phyloP scores from a whole-genome alignment of 2,888 invertebrate species.

The Gonocerus acuteangulatus region DNA sequence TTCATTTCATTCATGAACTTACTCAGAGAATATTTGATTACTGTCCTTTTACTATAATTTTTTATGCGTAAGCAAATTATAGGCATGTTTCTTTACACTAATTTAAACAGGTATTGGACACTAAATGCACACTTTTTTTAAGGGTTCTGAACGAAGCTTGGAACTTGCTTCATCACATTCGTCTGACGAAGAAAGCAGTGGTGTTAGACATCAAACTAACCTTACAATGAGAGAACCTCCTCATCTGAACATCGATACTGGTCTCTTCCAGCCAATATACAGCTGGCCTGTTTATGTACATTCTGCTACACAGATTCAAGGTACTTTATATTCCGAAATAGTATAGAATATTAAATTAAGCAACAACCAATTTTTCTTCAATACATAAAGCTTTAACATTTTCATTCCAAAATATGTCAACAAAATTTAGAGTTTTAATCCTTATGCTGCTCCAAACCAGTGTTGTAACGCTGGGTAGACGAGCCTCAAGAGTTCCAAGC shows the following conservation, averaged over 20 bases:
- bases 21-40: neutral
- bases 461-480: no score
- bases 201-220: conserved; percentile 28
- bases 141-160: conserved; percentile 58
- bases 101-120: no score
- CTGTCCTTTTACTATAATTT: neutral
- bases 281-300: conserved; percentile 53
- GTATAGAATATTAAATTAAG: no score
- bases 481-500: no score
- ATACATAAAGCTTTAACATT: conserved; percentile 40
- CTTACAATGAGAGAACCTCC: conserved; percentile 44
- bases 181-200: conserved; percentile 59
- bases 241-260: conserved; percentile 55
- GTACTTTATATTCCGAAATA: no score
- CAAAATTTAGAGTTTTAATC: no score
- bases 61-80: neutral
- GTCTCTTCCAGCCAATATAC: conserved; percentile 58
- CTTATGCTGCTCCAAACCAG: no score
- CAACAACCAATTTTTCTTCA: neutral
- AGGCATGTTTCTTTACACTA: neutral
- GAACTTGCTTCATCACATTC: conserved; percentile 93
- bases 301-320: conserved; percentile 40
- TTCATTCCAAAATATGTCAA: conserved; percentile 1
- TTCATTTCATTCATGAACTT: neutral
- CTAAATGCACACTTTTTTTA: no score